phyloP scores from a whole-genome alignment of 2,797 vertebrate genomes.

The Esox masquinongy region DNA sequence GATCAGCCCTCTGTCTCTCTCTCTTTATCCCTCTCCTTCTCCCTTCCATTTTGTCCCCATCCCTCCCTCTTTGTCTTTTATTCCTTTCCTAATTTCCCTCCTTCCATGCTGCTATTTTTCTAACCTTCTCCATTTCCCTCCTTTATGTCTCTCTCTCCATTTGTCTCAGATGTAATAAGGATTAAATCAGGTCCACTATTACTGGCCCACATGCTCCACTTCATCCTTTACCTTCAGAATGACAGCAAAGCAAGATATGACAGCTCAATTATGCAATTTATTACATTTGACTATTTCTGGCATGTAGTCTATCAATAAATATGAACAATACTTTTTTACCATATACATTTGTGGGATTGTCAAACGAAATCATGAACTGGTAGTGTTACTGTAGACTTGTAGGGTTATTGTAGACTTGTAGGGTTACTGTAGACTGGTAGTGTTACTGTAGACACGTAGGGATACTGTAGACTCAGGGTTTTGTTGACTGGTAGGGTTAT shows the following conservation, averaged over 20 bases:
- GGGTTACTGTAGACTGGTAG: too few species aligned
- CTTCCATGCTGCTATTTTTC: background rate
- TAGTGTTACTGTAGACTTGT: too few species aligned
- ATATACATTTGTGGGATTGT: background rate
- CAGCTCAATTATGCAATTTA: slow-evolving; percentile 29
- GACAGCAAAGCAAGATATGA: slow-evolving; percentile 36
- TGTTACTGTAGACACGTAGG: too few species aligned
- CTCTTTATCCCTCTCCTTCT: slow-evolving; percentile 7
- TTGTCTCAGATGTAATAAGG: background rate
- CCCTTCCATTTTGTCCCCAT: background rate
- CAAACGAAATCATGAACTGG: too few species aligned
- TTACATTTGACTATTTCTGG: slow-evolving; percentile 29
- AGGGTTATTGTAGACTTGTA: too few species aligned
- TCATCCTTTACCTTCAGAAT: slow-evolving; percentile 33
- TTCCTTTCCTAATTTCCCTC: background rate
- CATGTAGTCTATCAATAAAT: slow-evolving; percentile 5
- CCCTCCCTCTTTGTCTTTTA: background rate
- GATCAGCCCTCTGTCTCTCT: slow-evolving; percentile 8
- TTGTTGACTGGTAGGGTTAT: too few species aligned
- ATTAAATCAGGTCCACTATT: background rate
- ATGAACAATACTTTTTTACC: background rate
- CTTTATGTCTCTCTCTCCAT: background rate
- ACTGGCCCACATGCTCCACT: slow-evolving; percentile 15
- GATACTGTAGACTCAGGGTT: too few species aligned
- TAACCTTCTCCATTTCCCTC: too few species aligned